These are phyloP conservation scores for Lepidocolaptes lacrymiger DNA, from an alignment of 2,797 vertebrate species.

Conservation along the genomic window DNA sequence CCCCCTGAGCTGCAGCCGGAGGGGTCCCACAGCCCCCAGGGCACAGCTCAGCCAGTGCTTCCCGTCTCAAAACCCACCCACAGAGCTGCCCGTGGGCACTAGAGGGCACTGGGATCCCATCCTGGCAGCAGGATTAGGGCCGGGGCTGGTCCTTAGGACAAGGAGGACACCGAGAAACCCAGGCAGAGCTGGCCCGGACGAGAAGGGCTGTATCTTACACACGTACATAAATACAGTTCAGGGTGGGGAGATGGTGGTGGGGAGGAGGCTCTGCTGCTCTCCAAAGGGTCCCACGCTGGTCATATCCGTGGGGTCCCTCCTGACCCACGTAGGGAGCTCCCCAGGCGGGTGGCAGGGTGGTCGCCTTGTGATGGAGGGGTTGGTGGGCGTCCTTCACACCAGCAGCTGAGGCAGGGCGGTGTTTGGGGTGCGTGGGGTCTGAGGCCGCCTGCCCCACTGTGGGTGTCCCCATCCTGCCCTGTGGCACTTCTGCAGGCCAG, in stretches of 20 bases:
- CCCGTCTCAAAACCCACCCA: fast-evolving
- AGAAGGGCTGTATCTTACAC: conserved; percentile 30
- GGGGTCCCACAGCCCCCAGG: fast-evolving
- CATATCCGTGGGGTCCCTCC: fast-evolving
- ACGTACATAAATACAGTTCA: conserved; percentile 52
- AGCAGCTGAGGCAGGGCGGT: neutral
- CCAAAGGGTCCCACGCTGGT: fast-evolving
- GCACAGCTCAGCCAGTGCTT: fast-evolving
- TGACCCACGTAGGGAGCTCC: fast-evolving
- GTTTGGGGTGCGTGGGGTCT: neutral
- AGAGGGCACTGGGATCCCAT: neutral
- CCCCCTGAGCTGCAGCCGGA: neutral
- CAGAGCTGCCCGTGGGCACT: neutral
- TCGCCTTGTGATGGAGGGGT: neutral
- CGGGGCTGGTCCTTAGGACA: neutral
- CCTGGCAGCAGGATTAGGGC: neutral
- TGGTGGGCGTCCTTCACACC: neutral
- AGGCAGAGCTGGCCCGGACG: neutral
- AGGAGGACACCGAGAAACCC: neutral
- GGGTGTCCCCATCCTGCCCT: neutral
- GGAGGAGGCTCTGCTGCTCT: neutral
- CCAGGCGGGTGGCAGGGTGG: fast-evolving
- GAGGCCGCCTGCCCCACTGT: fast-evolving
- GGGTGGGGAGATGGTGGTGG: neutral
- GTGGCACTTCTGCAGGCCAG: neutral